phyloP scores from a whole-genome alignment of 2,797 vertebrate genomes.

The Leuciscus waleckii region DNA sequence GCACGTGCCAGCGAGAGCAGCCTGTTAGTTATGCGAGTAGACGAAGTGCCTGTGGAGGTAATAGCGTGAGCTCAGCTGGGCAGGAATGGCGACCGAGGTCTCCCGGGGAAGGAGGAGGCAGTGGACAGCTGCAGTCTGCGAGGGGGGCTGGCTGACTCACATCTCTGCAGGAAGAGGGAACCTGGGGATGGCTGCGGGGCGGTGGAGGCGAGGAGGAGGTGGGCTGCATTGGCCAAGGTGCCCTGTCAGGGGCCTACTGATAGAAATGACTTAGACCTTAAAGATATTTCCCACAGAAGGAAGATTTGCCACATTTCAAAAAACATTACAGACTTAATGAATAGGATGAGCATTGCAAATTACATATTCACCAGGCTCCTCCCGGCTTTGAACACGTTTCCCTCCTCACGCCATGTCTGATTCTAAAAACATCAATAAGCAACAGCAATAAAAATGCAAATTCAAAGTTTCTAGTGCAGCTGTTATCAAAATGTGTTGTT shows the following conservation, averaged over 20 bases:
- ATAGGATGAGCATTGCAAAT: slow-evolving; percentile 23
- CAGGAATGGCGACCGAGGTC: slow-evolving; percentile 51
- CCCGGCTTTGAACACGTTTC: slow-evolving; percentile 32
- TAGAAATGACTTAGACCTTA: slow-evolving; percentile 52
- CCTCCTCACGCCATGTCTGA: slow-evolving; percentile 25
- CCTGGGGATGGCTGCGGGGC: slow-evolving; percentile 49
- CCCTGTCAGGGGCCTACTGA: slow-evolving; percentile 37
- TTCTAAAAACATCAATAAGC: slow-evolving; percentile 56
- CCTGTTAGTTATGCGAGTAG: slow-evolving; percentile 49
- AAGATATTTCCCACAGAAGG: slow-evolving; percentile 35
- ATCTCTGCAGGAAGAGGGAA: slow-evolving; percentile 49
- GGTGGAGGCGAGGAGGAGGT: slow-evolving; percentile 38
- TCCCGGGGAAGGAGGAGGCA: slow-evolving; percentile 56
- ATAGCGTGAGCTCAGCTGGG: slow-evolving; percentile 51
- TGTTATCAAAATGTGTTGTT: slow-evolving; percentile 61
- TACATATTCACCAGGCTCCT: slow-evolving; percentile 37
- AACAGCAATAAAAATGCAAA: slow-evolving; percentile 77
- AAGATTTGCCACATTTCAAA: slow-evolving; percentile 36
- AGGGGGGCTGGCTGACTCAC: slow-evolving; percentile 59
- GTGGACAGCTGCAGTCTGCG: slow-evolving; percentile 59
- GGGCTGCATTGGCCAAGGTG: slow-evolving; percentile 28
- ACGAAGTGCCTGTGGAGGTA: slow-evolving; percentile 50
- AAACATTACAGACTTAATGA: slow-evolving; percentile 37
- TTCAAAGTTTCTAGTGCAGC: slow-evolving; percentile 51
- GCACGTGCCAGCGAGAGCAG: background rate